These are phyloP conservation scores for Drosophila equinoxialis DNA, from an alignment of 1,140 invertebrate genomes.

Conservation along the genomic window DNA sequence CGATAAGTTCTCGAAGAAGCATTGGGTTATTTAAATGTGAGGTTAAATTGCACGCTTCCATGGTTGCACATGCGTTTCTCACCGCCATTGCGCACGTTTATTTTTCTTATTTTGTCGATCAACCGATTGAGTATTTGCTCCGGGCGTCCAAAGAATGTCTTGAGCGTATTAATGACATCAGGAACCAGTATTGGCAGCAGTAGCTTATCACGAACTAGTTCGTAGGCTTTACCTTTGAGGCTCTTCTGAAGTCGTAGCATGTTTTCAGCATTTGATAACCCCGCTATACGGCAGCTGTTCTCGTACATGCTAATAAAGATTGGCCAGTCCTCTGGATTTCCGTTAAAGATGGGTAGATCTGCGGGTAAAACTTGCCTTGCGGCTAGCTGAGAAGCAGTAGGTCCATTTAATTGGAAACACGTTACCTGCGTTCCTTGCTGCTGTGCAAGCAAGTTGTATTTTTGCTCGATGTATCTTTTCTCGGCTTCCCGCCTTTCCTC, in stretches of 20 bases:
- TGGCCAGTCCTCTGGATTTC: slow-evolving; percentile 9
- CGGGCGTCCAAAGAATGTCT: background rate
- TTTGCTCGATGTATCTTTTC: background rate
- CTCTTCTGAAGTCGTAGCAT: slow-evolving; percentile 18
- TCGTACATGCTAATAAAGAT: slow-evolving; percentile 5
- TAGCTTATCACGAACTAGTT: background rate
- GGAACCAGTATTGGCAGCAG: background rate
- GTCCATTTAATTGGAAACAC: background rate
- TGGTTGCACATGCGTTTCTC: background rate
- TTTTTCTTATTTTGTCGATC: background rate
- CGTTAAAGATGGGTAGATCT: slow-evolving; percentile 1
- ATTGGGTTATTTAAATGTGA: background rate
- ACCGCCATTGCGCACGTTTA: background rate
- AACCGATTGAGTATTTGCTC: background rate
- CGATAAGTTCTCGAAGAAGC: background rate
- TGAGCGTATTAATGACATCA: background rate
- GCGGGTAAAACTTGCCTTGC: slow-evolving; percentile 1
- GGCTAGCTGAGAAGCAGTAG: background rate
- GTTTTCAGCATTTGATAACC: background rate
- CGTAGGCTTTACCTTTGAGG: slow-evolving; percentile 2
- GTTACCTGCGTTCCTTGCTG: background rate
- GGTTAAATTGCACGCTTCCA: background rate
- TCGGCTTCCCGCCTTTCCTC: background rate
- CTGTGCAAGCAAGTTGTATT: background rate
- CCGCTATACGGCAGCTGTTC: background rate